Base-by-base conservation (phyloP, 2,888 invertebrate species). In the Lasioglossum lativentre region DNA sequence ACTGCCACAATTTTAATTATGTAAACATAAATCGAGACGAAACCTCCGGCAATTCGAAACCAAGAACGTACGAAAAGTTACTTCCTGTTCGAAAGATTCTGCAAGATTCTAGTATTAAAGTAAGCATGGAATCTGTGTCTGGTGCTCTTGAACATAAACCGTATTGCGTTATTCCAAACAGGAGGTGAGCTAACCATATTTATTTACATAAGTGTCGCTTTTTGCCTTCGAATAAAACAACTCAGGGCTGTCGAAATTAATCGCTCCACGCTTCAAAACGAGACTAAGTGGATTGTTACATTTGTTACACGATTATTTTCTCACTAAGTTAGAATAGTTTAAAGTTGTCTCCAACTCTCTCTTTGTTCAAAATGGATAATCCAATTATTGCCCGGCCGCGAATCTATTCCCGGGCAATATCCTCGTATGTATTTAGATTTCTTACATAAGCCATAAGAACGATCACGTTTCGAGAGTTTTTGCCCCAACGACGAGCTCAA, bases 91-190 rank as follows among this genome's bases (percentile, higher is more conserved):
- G 74, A 42, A 82, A 81, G 40, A 78, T 86, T 23, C 38, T 85
- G 8, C 79, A 94, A 75, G 94, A 94, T 42, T 94, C 94, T 10
- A 90, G 93, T 68, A 86, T 93, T 0, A 88, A 94, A 42, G 92
- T 94, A 1, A 94, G 94, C 88, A 93, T 93, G 42, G 94, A 94
- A 81, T 94, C 94, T 2, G 86, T 94, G 23, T 88, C 92, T n/a
- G 75, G 91, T 70, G 63, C 79, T 77, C 63, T 87, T 78, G 81
- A 91, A 88, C 81, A 94, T 42, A 87, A 76, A 68, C 85, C 89
- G 45, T 86, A 83, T 81, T 91, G 88, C 74, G 77, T 73, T 27
- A 92, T 93, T 75, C 93, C 92, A 4, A 93, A 93, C 88, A 90
- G 91, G 12, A 86, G 85, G 85, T 86, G 45, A 80, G 74, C 56